Evolutionary conservation across 2,888 invertebrate species (phyloP).

Genomic region (Scrobipalpa costella): DNA sequence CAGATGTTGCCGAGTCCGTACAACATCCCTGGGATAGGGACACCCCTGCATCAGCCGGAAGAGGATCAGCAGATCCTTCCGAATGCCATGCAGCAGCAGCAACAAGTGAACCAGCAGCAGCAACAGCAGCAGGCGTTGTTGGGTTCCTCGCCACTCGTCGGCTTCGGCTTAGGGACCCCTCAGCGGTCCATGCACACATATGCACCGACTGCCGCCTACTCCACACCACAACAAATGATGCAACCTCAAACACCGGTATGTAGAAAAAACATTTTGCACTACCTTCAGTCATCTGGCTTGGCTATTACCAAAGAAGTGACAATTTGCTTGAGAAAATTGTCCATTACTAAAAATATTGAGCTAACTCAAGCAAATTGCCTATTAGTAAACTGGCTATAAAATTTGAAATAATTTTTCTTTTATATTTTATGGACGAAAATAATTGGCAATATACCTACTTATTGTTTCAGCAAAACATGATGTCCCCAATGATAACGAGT

Average conservation of each 20-base stretch:
- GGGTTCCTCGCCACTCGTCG: slow-evolving; percentile 82
- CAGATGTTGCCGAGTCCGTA: slow-evolving; percentile 95
- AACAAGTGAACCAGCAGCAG: slow-evolving; percentile 83
- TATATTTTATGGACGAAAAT: no score
- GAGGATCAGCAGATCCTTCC: slow-evolving; percentile 95
- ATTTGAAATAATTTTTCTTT: no score
- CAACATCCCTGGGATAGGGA: slow-evolving; percentile 94
- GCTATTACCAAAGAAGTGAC: background rate
- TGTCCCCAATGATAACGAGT: slow-evolving; percentile 89
- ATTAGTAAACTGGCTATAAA: no score
- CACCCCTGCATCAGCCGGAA: slow-evolving; percentile 93
- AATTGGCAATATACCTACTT: background rate
- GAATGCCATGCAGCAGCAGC: slow-evolving; percentile 91
- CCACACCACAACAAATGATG: slow-evolving; percentile 92
- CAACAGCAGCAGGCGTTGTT: slow-evolving; percentile 80
- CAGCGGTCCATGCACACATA: slow-evolving; percentile 89
- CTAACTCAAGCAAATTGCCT: no score
- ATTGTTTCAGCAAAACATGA: slow-evolving; percentile 87
- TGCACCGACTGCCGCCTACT: slow-evolving; percentile 87
- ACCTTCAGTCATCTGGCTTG: background rate
- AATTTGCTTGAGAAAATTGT: no score
- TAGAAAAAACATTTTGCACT: slow-evolving; percentile 39
- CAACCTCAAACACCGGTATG: slow-evolving; percentile 93
- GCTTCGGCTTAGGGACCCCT: slow-evolving; percentile 83
- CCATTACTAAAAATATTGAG: no score